Evolutionary conservation across 2,888 invertebrate species (phyloP).

Genomic region (Ceriagrion tenellum): DNA sequence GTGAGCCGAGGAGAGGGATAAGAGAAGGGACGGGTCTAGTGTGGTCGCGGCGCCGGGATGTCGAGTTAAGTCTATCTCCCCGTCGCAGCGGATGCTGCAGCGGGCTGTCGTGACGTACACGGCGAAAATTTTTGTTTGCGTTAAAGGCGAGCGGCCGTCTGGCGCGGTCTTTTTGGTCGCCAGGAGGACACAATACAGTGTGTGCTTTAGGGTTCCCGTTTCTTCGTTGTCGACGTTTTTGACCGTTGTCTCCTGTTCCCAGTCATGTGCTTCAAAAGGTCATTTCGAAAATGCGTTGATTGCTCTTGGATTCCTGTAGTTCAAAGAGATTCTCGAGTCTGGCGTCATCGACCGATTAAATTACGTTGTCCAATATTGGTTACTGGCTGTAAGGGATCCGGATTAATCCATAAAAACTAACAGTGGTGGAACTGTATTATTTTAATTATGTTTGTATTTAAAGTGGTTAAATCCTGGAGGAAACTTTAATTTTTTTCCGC

Average conservation of each 20-base stretch:
- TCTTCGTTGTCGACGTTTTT: neutral
- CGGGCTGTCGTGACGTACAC: neutral
- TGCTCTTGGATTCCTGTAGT: no score
- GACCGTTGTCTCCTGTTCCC: neutral
- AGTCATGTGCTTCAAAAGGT: neutral
- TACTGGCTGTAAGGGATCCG: no score
- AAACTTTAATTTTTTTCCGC: no score
- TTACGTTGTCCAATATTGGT: no score
- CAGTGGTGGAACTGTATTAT: no score
- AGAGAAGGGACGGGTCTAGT: neutral
- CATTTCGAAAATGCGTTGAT: no score
- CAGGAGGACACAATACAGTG: neutral
- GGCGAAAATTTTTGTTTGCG: neutral
- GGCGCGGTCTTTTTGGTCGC: neutral
- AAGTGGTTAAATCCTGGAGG: no score
- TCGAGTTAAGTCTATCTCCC: neutral
- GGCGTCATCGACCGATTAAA: no score
- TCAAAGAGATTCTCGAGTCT: no score
- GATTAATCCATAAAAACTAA: no score
- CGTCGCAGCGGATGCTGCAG: constrained; percentile 26
- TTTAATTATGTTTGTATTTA: no score
- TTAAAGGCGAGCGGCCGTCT: neutral
- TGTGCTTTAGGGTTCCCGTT: neutral
- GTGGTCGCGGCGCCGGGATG: neutral
- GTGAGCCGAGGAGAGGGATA: neutral